These are phyloP conservation scores for Argyrosomus regius DNA, from an alignment of 2,797 vertebrate genomes.

Conservation along the genomic window DNA sequence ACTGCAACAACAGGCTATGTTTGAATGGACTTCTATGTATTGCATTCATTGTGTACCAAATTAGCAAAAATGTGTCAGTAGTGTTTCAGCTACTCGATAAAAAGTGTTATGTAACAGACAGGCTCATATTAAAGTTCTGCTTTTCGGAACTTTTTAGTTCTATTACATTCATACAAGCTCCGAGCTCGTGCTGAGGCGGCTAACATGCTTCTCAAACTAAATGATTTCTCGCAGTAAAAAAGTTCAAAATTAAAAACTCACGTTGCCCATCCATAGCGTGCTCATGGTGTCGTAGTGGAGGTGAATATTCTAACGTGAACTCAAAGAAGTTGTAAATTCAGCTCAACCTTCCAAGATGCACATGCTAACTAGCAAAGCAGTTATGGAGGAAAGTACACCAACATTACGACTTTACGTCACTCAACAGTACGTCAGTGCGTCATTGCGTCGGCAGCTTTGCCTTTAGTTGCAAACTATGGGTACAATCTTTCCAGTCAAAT, in stretches of 20 bases:
- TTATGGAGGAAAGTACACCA: not conserved
- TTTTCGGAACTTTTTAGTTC: not conserved
- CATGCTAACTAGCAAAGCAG: not conserved
- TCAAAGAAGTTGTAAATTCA: not conserved
- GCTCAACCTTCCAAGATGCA: not conserved
- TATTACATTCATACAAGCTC: not conserved
- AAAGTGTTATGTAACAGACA: not conserved
- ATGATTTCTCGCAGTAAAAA: not conserved
- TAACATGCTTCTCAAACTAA: not conserved
- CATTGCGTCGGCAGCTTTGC: not conserved
- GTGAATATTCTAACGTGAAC: not conserved
- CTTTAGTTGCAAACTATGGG: too few species aligned
- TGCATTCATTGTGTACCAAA: not conserved
- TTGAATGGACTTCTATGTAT: too few species aligned
- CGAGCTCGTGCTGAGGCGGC: not conserved
- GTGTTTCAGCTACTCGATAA: not conserved
- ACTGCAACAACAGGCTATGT: too few species aligned
- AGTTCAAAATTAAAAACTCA: conserved; percentile 56
- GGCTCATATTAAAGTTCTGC: not conserved
- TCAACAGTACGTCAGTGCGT: not conserved
- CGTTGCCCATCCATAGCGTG: conserved; percentile 85
- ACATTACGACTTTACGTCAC: not conserved
- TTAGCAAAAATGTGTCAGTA: too few species aligned
- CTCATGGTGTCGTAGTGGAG: conserved; percentile 67
- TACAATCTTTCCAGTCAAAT: too few species aligned